phyloP scores from a whole-genome alignment of 2,888 invertebrate species.

The Parochlus steinenii region DNA sequence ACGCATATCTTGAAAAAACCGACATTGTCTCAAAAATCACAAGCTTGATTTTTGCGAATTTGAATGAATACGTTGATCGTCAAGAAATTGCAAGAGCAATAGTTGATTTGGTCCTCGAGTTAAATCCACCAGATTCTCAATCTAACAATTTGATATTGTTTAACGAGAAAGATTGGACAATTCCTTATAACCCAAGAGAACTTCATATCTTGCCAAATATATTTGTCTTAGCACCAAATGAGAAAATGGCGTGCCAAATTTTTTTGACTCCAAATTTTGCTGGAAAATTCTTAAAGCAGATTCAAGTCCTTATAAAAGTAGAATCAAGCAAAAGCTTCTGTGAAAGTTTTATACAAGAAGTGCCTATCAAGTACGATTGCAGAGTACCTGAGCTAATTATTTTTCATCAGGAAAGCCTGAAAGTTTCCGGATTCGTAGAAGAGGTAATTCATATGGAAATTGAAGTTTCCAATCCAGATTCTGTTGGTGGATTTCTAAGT shows the following conservation, averaged over 20 bases:
- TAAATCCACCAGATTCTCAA: not conserved
- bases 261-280: conserved; percentile 8
- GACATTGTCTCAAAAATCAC: conserved; percentile 1
- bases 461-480: too few relatives aligned
- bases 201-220: not conserved
- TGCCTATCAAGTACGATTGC: too few relatives aligned
- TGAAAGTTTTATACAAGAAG: too few relatives aligned
- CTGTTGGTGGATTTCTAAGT: too few relatives aligned
- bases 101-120: conserved; percentile 3
- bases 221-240: not conserved
- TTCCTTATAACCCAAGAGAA: conserved; percentile 3
- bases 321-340: too few relatives aligned
- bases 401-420: too few relatives aligned
- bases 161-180: conserved; percentile 7
- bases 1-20: conserved; percentile 4
- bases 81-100: not conserved
- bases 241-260: not conserved
- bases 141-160: not conserved
- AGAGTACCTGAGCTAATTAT: too few relatives aligned
- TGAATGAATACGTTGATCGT: conserved; percentile 1
- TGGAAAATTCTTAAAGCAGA: conserved; percentile 10
- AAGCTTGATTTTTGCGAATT: not conserved
- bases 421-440: too few relatives aligned
- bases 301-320: too few relatives aligned
- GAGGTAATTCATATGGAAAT: too few relatives aligned